Base-by-base conservation (phyloP, 2,888 invertebrate species). In the Cheilosia pagana region DNA sequence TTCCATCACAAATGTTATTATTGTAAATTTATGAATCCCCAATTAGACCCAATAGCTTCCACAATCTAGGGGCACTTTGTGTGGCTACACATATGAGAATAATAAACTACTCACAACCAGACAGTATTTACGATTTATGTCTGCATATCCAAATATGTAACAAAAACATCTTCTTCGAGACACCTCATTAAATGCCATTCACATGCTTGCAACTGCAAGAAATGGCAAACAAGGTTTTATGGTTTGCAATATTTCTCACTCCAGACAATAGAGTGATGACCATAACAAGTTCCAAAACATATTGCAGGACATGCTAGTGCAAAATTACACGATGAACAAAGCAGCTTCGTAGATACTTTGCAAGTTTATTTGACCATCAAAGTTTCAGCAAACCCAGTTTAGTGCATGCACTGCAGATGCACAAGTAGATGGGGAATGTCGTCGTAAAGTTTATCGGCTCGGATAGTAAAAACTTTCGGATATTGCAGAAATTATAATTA, bases 291-390 rank as follows among this genome's bases (percentile, higher is more conserved):
- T 19, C 25, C 1, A 14, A 19, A 52, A 52, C 43, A 52, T 52
- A 52, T 52, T 52, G 52, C 23, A 52, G n/a, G n/a, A 52, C 19
- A 52, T 23, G 10, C 16, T 21, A 10, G 19, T 21, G 21, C 48
- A 48, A 48, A 48, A 48, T 48, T 10, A 10, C 16, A 48, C 21
- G 43, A 16, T 43, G 16, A 43, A 41, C 41, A 41, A 41, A 43
- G 43, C 43, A n/a, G 43, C 16, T 43, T 43, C 43, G 16, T 7
- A 50, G 50, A 23, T 14, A 12, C 23, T 21, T 23, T 50, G 8
- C 50, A 50, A 23, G 21, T 50, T 50, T 50, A 50, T 50, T 50
- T 23, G 50, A 50, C 50, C 50, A 23, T 50, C 19, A 50, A 50
- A 50, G 12, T 50, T 23, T 23, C 50, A 50, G 10, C 0, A 43